Percentiles rank a stretch among this genome's conserved stretches.
Evolutionary conservation across 1,140 invertebrate genomes (phyloP).

Genomic region (Cydia strobilella): DNA sequence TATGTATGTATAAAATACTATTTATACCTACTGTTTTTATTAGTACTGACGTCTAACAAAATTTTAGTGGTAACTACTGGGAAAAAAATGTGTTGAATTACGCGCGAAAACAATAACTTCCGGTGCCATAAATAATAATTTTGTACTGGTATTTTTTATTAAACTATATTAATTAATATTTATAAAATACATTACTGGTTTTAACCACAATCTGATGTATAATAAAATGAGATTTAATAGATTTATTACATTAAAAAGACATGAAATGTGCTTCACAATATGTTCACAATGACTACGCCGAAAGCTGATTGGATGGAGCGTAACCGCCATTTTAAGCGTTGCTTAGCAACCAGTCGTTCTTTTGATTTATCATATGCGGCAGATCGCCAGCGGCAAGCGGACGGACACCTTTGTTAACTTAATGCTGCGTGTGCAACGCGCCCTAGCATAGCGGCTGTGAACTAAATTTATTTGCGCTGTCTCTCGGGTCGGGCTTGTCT

Average conservation of each 20-base stretch:
- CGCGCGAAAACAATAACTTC: neutral
- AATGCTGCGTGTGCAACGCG: constrained; percentile 40
- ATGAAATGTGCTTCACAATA: neutral
- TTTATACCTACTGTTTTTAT: no score
- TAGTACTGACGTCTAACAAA: no score
- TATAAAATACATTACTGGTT: neutral
- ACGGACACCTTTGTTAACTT: constrained; percentile 33
- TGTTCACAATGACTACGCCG: neutral
- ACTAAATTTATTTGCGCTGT: constrained; percentile 33
- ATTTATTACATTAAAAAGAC: neutral
- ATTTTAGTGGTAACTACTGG: no score
- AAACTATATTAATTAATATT: neutral
- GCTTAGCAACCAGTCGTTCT: constrained; percentile 59
- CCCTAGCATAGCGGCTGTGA: constrained; percentile 32
- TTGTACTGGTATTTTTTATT: no score
- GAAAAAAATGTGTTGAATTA: no score
- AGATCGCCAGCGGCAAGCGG: constrained; percentile 37
- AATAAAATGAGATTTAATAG: neutral
- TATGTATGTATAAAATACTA: no score
- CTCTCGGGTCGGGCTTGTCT: constrained; percentile 25
- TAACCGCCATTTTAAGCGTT: constrained; percentile 66
- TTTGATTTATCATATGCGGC: constrained; percentile 38
- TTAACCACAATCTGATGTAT: neutral
- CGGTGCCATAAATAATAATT: neutral
- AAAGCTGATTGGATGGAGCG: neutral